Evolutionary conservation across 1,140 invertebrate genomes (phyloP).

Genomic region (Drosophila repletoides): DNA sequence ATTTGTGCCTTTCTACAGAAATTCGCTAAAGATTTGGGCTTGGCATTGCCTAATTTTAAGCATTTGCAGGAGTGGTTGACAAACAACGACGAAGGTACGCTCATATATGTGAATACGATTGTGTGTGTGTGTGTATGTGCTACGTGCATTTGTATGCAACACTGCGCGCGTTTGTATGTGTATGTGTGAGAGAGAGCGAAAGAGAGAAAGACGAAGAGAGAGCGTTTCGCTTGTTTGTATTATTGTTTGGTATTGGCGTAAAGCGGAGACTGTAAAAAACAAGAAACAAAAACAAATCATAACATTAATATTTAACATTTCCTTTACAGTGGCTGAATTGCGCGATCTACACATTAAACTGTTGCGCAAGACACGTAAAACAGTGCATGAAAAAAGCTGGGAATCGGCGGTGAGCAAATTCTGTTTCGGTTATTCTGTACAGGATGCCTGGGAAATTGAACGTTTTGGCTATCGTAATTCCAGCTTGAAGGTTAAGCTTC

Average conservation of each 20-base stretch:
- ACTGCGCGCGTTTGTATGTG: slow-evolving; percentile 6
- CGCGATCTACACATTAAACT: slow-evolving; percentile 95
- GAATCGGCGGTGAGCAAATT: slow-evolving; percentile 95
- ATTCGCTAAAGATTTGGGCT: slow-evolving; percentile 91
- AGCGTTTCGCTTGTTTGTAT: slow-evolving; percentile 37
- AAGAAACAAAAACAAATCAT: slow-evolving; percentile 62
- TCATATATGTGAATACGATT: background rate
- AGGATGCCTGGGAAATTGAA: slow-evolving; percentile 98
- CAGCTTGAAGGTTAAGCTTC: slow-evolving; percentile 92
- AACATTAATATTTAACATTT: slow-evolving; percentile 79
- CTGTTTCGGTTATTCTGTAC: slow-evolving; percentile 91
- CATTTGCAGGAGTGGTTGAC: slow-evolving; percentile 94
- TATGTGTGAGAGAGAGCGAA: slow-evolving; percentile 6
- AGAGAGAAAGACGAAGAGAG: slow-evolving; percentile 6
- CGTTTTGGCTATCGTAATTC: slow-evolving; percentile 97
- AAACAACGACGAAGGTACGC: slow-evolving; percentile 92
- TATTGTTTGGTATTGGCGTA: slow-evolving; percentile 55
- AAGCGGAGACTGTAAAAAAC: slow-evolving; percentile 35
- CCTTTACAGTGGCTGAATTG: slow-evolving; percentile 88
- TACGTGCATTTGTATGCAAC: slow-evolving; percentile 26
- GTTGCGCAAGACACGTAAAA: slow-evolving; percentile 92
- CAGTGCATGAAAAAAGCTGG: slow-evolving; percentile 94
- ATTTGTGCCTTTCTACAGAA: slow-evolving; percentile 96
- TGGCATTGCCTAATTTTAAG: slow-evolving; percentile 89
- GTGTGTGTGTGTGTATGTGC: slow-evolving; percentile 1